Conservation (phyloP, 2,797 vertebrate species). For the Neosalanx taihuensis region DNA sequence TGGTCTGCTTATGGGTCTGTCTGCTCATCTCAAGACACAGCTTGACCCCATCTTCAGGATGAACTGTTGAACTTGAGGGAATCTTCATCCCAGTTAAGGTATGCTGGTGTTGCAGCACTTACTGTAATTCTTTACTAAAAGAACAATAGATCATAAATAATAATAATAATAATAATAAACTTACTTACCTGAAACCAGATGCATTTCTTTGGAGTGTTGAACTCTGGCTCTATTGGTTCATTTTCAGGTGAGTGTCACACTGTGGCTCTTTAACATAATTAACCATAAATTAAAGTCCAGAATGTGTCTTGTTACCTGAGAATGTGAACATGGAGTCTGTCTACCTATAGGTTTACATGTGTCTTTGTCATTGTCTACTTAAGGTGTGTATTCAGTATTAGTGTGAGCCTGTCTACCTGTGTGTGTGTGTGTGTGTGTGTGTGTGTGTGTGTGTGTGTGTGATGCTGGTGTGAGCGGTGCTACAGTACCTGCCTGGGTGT, state of each 20-base stretch:
- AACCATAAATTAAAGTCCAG: neutral
- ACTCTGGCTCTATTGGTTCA: neutral
- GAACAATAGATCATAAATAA: too few relatives aligned
- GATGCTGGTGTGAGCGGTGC: slow-evolving; percentile 35
- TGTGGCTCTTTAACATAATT: neutral
- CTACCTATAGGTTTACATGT: slow-evolving; percentile 27
- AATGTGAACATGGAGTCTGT: slow-evolving; percentile 19
- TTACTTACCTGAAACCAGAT: neutral
- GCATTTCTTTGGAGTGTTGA: neutral
- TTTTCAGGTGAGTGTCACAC: neutral
- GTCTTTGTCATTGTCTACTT: neutral
- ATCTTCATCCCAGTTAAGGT: too few relatives aligned
- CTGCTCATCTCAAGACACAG: neutral
- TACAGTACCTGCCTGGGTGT: slow-evolving; percentile 51
- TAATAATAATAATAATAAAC: neutral
- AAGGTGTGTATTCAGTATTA: slow-evolving; percentile 7
- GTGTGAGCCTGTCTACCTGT: slow-evolving; percentile 9
- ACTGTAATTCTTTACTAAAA: too few relatives aligned
- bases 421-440: slow-evolving; percentile 37
- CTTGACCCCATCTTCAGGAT: too few relatives aligned
- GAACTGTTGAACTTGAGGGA: too few relatives aligned
- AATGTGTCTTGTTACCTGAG: slow-evolving; percentile 23
- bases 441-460: slow-evolving; percentile 4
- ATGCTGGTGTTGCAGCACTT: too few relatives aligned
- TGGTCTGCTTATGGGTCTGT: neutral